Conservation (phyloP, 2,888 invertebrate genomes). For the Ennomos erosarius region DNA sequence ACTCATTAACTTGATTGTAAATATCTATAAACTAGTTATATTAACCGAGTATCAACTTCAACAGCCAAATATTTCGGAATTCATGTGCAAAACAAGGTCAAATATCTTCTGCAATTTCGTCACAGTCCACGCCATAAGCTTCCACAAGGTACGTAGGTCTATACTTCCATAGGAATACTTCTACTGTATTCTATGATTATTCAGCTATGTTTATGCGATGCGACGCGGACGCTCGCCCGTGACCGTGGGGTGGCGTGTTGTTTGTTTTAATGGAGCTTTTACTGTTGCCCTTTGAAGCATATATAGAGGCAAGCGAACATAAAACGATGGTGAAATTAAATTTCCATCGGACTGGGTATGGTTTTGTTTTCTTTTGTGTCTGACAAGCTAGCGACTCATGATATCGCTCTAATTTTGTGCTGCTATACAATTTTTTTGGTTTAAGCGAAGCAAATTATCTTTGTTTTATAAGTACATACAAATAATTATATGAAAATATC, state of each 20-base stretch:
- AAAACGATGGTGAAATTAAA: slow-evolving; percentile 8
- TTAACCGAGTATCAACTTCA: not conserved
- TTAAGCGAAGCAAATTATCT: too few relatives aligned
- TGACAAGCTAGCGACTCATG: too few relatives aligned
- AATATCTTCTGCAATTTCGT: slow-evolving; percentile 47
- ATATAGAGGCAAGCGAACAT: slow-evolving; percentile 15
- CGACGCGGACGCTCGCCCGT: slow-evolving; percentile 49
- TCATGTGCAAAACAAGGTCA: not conserved
- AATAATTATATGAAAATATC: too few relatives aligned
- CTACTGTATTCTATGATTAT: slow-evolving; percentile 68
- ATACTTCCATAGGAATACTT: slow-evolving; percentile 43
- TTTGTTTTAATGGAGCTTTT: slow-evolving; percentile 51
- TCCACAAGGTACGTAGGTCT: slow-evolving; percentile 34
- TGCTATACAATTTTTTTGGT: too few relatives aligned
- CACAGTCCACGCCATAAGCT: slow-evolving; percentile 41
- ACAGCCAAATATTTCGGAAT: too few relatives aligned
- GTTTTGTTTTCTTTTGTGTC: not conserved
- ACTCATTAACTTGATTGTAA: too few relatives aligned
- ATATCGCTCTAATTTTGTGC: too few relatives aligned
- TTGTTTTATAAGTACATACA: too few relatives aligned
- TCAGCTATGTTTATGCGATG: slow-evolving; percentile 65
- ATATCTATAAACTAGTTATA: too few relatives aligned
- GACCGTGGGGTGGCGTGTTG: slow-evolving; percentile 53
- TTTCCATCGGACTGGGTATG: not conserved
- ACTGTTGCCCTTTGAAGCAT: slow-evolving; percentile 32